These are phyloP conservation scores for Hippoglossus hippoglossus DNA, from an alignment of 2,797 vertebrate species.

Conservation along the genomic window DNA sequence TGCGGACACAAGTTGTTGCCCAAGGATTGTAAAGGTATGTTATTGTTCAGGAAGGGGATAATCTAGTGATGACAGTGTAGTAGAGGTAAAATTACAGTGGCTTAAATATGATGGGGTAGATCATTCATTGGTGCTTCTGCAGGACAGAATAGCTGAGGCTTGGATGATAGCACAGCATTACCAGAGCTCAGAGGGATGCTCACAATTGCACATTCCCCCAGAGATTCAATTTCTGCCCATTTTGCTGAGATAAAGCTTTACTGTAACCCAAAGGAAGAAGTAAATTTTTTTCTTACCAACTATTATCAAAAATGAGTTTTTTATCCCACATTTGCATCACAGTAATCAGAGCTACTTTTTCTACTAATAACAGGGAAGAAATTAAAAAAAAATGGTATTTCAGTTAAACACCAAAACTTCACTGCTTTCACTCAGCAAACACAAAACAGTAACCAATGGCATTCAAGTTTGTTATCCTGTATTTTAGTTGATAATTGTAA, in stretches of 20 bases:
- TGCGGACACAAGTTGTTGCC: constrained; percentile 60
- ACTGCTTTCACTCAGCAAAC: too few relatives aligned
- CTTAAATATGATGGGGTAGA: constrained; percentile 67
- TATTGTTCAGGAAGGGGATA: constrained; percentile 66
- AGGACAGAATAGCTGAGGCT: constrained; percentile 65
- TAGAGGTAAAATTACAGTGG: constrained; percentile 72
- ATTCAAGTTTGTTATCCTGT: too few relatives aligned
- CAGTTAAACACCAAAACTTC: too few relatives aligned
- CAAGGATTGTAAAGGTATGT: constrained; percentile 56
- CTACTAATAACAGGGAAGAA: not conserved
- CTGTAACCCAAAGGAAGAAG: constrained; percentile 12
- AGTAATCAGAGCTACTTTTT: not conserved
- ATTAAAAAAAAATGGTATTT: not conserved
- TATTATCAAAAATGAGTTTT: not conserved
- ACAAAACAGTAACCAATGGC: too few relatives aligned
- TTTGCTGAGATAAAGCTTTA: constrained; percentile 46
- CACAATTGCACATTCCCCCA: constrained; percentile 40
- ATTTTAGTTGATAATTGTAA: too few relatives aligned
- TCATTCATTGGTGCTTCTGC: constrained; percentile 68
- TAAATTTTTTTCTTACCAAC: constrained; percentile 5
- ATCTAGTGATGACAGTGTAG: constrained; percentile 71
- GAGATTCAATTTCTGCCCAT: constrained; percentile 52
- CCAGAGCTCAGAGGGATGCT: constrained; percentile 56
- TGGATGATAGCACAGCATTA: constrained; percentile 72
- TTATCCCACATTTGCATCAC: not conserved